Conservation (phyloP, 1,140 invertebrate genomes). For the Bombyx mandarina region DNA sequence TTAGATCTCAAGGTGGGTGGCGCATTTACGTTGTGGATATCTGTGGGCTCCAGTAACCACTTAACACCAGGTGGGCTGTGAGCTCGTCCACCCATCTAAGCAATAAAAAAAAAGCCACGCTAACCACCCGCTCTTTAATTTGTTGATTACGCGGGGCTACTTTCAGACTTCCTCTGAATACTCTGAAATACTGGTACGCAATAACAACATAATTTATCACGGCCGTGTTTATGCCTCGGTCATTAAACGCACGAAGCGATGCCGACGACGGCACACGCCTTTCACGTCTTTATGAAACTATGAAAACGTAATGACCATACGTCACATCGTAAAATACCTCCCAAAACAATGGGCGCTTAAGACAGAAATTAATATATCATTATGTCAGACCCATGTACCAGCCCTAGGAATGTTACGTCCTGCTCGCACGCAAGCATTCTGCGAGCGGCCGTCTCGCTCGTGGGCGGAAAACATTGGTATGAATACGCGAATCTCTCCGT, state of each 20-base stretch:
- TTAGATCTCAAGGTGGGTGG: no score
- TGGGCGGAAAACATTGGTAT: constrained; percentile 48
- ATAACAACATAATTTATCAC: constrained; percentile 9
- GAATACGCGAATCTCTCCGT: constrained; percentile 53
- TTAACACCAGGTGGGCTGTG: no score
- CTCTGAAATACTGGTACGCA: background rate
- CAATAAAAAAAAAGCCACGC: no score
- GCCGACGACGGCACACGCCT: constrained; percentile 32
- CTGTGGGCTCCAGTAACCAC: no score
- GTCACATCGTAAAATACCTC: constrained; percentile 67
- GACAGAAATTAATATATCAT: constrained; percentile 73
- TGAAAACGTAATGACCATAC: constrained; percentile 69
- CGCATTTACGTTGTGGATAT: no score
- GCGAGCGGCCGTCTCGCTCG: constrained; percentile 23
- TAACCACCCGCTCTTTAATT: no score
- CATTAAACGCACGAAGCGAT: constrained; percentile 57
- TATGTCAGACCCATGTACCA: constrained; percentile 70
- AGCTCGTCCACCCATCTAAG: no score
- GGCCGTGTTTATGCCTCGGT: constrained; percentile 29
- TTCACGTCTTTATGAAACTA: constrained; percentile 65
- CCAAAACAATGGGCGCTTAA: constrained; percentile 62
- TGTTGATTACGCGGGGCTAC: no score
- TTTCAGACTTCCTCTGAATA: no score
- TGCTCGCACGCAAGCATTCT: constrained; percentile 11
- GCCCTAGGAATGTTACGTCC: constrained; percentile 32